These are phyloP conservation scores for Rhynchopsitta pachyrhyncha DNA, from an alignment of 2,113 vertebrate species.

Conservation along the genomic window DNA sequence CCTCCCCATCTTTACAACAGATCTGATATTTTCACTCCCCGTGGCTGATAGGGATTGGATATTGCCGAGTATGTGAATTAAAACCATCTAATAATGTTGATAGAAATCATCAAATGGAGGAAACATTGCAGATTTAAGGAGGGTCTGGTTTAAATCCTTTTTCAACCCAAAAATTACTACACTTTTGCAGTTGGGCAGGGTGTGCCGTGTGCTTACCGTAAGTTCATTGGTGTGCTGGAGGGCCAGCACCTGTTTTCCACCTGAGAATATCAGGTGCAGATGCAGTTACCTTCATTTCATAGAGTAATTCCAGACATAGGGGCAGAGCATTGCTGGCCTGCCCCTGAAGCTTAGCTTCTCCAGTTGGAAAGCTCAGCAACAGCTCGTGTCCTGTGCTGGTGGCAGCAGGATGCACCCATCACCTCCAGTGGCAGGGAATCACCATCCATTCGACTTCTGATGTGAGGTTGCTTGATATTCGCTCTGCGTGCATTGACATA, in stretches of 20 bases:
- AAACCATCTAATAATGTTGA: neutral
- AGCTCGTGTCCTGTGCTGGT: neutral
- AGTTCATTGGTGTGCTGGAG: neutral
- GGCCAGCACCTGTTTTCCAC: neutral
- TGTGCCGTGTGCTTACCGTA: neutral
- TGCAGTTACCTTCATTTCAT: neutral
- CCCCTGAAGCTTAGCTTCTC: neutral
- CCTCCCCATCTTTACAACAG: neutral
- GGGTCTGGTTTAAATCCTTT: neutral
- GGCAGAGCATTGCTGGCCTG: neutral
- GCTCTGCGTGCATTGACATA: neutral
- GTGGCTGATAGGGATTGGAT: neutral
- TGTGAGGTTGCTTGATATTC: neutral
- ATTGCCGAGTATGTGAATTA: neutral
- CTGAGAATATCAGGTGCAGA: neutral
- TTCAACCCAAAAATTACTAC: neutral
- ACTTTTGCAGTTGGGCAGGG: neutral
- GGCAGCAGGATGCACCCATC: neutral
- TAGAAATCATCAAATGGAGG: neutral
- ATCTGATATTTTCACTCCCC: neutral
- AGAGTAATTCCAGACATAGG: neutral
- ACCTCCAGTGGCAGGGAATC: rapidly evolving
- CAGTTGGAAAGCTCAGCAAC: neutral
- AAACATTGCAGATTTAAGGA: neutral
- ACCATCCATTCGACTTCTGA: neutral